Evolutionary conservation across 2,797 vertebrate species (phyloP).

Genomic region (Euphonia xanthogaster): DNA sequence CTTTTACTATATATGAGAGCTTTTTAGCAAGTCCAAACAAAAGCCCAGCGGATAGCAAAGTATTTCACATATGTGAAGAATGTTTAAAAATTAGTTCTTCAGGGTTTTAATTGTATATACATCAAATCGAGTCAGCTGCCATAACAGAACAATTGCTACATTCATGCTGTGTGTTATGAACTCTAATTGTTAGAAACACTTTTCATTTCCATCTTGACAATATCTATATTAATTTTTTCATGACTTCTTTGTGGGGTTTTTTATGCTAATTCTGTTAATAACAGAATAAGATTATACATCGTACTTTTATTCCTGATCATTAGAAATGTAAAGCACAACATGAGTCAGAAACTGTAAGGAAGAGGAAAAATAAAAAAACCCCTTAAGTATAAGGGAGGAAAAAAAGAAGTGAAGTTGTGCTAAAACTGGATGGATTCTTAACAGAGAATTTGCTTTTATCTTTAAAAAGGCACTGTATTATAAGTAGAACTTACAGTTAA

Average conservation of each 20-base stretch:
- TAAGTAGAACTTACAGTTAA: background rate
- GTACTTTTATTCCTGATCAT: background rate
- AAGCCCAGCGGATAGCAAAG: background rate
- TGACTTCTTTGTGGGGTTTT: background rate
- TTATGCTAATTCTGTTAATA: background rate
- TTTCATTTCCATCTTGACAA: background rate
- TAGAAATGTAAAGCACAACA: background rate
- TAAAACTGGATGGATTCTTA: background rate
- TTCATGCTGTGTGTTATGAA: background rate
- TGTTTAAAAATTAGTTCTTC: background rate
- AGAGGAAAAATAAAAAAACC: background rate
- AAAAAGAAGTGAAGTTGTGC: background rate
- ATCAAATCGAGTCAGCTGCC: background rate
- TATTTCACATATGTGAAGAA: background rate
- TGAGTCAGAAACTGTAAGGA: background rate
- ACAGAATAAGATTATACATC: background rate
- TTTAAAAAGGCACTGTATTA: background rate
- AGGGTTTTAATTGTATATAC: background rate
- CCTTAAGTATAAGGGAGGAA: rapidly evolving
- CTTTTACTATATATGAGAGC: background rate
- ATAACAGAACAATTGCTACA: background rate
- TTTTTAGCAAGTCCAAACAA: background rate
- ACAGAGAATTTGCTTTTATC: background rate
- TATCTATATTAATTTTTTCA: background rate
- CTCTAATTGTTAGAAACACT: background rate